Base-by-base conservation (phyloP, 2,797 vertebrate species). In the Lutjanus campechanus region DNA sequence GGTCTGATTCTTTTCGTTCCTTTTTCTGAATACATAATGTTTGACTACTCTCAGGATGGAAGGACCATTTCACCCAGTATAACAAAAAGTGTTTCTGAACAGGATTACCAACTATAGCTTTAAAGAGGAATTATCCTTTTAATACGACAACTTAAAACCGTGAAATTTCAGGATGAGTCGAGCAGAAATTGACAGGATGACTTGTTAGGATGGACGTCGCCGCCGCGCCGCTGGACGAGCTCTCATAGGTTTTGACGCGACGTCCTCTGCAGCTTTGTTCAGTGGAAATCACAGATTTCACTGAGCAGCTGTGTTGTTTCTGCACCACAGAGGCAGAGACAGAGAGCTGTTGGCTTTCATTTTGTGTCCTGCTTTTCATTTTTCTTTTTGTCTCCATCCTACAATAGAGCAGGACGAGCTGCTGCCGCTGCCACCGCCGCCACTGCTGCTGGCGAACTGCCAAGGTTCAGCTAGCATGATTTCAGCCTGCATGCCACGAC, bases 401-500 rank as follows among this genome's bases (percentile, higher is more conserved):
- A 67, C 62, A 82, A 62, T 4, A 17, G 25, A 85, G 69, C 43
- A 17, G 70, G 73, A 73, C 41, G 60, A 76, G 70, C n/a, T n/a
- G n/a, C n/a, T n/a, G n/a, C 62, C 55, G 65, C 43, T 10, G 56
- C 29, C 29, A 25, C 25, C 3, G 25, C 25, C 3, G 25, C 25
- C 3, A 3, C 64, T 66, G 77, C 78, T 62, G 75, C 66, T 73
- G 82, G 84, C 40, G 8, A 9, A 47, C 63, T 11, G 84, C 77
- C 80, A 41, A 0, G 56, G 47, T 64, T 77, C 72, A 74, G 63
- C 43, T 56, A 19, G 47, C 77, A 61, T 61, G 70, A 62, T 62
- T 53, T 68, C 66, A 88, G 63, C 73, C 58, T 74, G 1, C n/a
- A 2, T 69, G 59, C 56, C 76, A 25, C 40, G 65, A 53, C 43